A percentile compares a stretch with the other conserved stretches of the same genome.
These are phyloP conservation scores for Hippocampus mohnikei DNA, from an alignment of 2,113 vertebrate genomes.

Conservation along the genomic window DNA sequence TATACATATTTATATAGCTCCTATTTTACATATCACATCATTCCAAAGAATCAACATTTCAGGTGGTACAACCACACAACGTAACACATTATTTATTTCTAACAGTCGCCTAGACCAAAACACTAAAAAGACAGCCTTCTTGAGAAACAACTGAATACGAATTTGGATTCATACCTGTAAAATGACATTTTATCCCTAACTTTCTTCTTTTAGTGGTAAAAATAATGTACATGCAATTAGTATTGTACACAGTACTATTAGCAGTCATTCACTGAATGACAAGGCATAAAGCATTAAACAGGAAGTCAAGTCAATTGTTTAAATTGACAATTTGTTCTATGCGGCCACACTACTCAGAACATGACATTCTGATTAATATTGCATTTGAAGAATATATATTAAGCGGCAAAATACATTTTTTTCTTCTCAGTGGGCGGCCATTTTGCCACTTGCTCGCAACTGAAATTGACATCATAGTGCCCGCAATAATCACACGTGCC, in stretches of 20 bases:
- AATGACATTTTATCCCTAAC: slow-evolving; percentile 19
- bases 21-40: background rate
- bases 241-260: slow-evolving; percentile 32
- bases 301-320: too few relatives aligned
- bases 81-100: background rate
- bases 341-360: too few relatives aligned
- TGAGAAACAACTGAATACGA: slow-evolving; percentile 33
- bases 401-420: too few relatives aligned
- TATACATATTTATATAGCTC: too few relatives aligned
- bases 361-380: too few relatives aligned
- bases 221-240: slow-evolving; percentile 25
- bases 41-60: background rate
- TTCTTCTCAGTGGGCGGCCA: too few relatives aligned
- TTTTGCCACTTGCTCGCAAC: too few relatives aligned
- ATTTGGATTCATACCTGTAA: slow-evolving; percentile 33
- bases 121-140: slow-evolving; percentile 26
- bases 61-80: background rate
- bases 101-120: slow-evolving; percentile 26
- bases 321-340: too few relatives aligned
- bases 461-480: too few relatives aligned
- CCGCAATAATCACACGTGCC: too few relatives aligned
- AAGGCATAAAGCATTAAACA: slow-evolving; percentile 42
- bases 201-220: slow-evolving; percentile 25
- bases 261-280: slow-evolving; percentile 67
- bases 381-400: too few relatives aligned